Conservation (phyloP, 2,113 vertebrate genomes). For the Sorex araneus region DNA sequence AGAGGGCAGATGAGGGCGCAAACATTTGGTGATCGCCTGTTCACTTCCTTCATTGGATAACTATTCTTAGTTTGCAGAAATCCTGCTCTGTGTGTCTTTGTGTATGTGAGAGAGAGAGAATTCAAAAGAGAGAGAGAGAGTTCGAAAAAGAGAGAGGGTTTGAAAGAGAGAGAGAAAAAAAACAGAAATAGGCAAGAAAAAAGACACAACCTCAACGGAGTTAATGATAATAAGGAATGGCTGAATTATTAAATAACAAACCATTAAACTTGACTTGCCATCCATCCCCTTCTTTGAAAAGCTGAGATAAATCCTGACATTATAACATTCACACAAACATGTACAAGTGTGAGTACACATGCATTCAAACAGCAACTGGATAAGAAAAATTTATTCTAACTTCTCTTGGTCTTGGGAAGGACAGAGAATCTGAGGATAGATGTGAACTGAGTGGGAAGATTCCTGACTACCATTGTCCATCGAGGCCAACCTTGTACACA, state of each 20-base stretch:
- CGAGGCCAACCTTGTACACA: not conserved
- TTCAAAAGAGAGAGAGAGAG: not conserved
- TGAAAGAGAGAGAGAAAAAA: not conserved
- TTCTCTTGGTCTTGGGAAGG: not conserved
- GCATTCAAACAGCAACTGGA: not conserved
- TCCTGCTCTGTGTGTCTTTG: not conserved
- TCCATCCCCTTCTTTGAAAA: not conserved
- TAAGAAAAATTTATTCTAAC: too few species aligned
- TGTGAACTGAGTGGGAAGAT: not conserved
- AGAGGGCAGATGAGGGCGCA: too few species aligned
- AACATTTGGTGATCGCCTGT: not conserved
- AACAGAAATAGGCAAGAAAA: too few species aligned
- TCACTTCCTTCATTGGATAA: not conserved
- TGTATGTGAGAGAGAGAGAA: not conserved
- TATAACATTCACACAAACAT: not conserved
- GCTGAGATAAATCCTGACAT: not conserved
- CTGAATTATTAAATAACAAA: not conserved
- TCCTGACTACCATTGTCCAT: not conserved
- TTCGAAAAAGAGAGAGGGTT: not conserved
- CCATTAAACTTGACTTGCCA: not conserved
- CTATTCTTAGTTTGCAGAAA: not conserved
- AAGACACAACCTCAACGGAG: not conserved
- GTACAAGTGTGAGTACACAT: not conserved
- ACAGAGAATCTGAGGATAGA: not conserved
- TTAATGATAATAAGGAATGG: not conserved